Base-by-base conservation (phyloP, 2,888 invertebrate species). In the Slavum lentiscoides region DNA sequence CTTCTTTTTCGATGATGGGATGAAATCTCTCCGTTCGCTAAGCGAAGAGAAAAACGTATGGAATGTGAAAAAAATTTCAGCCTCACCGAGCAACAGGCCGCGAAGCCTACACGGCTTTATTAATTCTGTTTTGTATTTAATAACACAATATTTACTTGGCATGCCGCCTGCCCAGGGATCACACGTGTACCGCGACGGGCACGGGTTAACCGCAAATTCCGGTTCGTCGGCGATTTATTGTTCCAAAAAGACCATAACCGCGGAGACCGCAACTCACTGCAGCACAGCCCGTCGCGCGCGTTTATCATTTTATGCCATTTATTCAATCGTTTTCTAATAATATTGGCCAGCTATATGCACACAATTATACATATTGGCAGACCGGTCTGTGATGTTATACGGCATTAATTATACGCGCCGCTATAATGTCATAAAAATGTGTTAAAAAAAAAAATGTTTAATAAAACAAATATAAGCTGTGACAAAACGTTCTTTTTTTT, bases 301-400 rank as follows among this genome's bases (percentile, higher is more conserved):
- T 75, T 75, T 67, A 75, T 75, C 75, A 59, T 67, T 75, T 75
- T 75, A 67, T 59, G 43, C 58, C 67, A 39, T 75, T 30, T 43
- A 43, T 9, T 7, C 43, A 9, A 9, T 43, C 43, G 43, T 43
- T 43, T 43, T 43, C 43, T 37, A 66, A 66, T 66, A 30, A 30
- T 4, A 4, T 30, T 30, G 30, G 30, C 11, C 39, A 5, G 37
- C 19, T 37, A 7, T 4, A 4, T 4, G 30, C 30, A 11, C 5
- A n/a, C 37, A 5, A 37, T 3, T 9, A 37, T 8, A 19, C 43
- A 9, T n/a, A 39, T 21, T 9, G 5, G 53, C 9, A 9, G 30
- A 69, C 17, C 11, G 53, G 19, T n/a, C 4, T 19, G 37, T 15
- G 13, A 6, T 39, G 39, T 39, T 39, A 7, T 7, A 39, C 39